phyloP scores from a whole-genome alignment of 2,888 invertebrate species.

The Andrena trimmerana region DNA sequence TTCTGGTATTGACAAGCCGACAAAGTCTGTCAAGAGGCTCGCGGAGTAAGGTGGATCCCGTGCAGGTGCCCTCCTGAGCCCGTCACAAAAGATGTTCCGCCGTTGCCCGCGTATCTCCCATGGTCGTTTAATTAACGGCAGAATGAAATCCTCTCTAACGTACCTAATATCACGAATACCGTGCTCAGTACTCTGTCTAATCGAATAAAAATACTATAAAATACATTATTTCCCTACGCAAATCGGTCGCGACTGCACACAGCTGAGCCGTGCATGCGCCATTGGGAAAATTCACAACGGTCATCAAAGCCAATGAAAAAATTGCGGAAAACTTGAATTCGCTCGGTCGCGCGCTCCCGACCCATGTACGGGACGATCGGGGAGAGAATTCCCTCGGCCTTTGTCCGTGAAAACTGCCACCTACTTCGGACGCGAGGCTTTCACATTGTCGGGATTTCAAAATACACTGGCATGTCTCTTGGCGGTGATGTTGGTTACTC shows the following conservation, averaged over 20 bases:
- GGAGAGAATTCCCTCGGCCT: not conserved
- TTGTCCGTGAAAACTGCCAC: slow-evolving; percentile 4
- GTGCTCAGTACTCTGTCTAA: slow-evolving; percentile 76
- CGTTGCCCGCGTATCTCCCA: slow-evolving; percentile 44
- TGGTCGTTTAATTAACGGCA: slow-evolving; percentile 33
- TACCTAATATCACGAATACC: slow-evolving; percentile 75
- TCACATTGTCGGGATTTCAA: slow-evolving; percentile 27
- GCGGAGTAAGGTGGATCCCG: slow-evolving; percentile 76
- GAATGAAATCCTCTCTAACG: slow-evolving; percentile 59
- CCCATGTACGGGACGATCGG: slow-evolving; percentile 4
- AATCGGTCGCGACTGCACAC: slow-evolving; percentile 76
- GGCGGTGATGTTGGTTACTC: slow-evolving; percentile 46
- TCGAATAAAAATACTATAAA: slow-evolving; percentile 76
- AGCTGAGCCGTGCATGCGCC: slow-evolving; percentile 84
- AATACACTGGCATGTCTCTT: slow-evolving; percentile 27
- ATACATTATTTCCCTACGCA: slow-evolving; percentile 76
- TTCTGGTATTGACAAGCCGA: slow-evolving; percentile 44
- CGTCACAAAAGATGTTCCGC: slow-evolving; percentile 74
- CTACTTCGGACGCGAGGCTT: not conserved
- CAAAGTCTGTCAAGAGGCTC: slow-evolving; percentile 66
- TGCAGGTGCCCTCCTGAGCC: slow-evolving; percentile 74
- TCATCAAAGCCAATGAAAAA: slow-evolving; percentile 65
- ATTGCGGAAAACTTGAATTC: slow-evolving; percentile 55
- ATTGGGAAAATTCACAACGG: slow-evolving; percentile 80
- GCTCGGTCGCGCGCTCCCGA: slow-evolving; percentile 3